Evolutionary conservation across 2,888 invertebrate genomes (phyloP), one percentile per base, ranked within the genome.

Genomic region (Pyrochroa serraticornis): DNA sequence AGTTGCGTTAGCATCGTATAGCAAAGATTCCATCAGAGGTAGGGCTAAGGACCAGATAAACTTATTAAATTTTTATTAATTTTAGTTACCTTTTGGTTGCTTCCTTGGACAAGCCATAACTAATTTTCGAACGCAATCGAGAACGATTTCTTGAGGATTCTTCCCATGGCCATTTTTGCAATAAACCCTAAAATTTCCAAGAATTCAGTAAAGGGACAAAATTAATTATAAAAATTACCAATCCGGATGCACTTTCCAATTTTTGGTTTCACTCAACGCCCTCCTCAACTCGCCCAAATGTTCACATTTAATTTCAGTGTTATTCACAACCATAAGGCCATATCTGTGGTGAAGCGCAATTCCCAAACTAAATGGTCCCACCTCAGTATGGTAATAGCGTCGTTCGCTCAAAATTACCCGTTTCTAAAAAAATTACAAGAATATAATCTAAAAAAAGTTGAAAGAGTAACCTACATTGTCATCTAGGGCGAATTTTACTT

Each of bases 191-290:
- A 14, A 78, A 77, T 54, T 35, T 38, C 8, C 10, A 6, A 41
- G 9, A 42, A 22, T 13, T n/a, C 7, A 14, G 6, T 13, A 1
- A 1, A n/a, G 14, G 3, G 30, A 6, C 14, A 3, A 3, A 42
- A 1, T n/a, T n/a, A 30, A 1, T 8, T 3, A 12, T 3, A 5
- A 14, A 13, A 10, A 35, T 22, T 77, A 90, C 93, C 94, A 95
- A 71, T 93, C 89, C 46, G 94, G 94, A 80, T 95, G 94, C 30
- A 92, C 86, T 76, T 86, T 88, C 92, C 92, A 92, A 67, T 89
- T 87, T 48, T 83, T 84, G 1, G 67, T 56, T 12, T 48, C 41
- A 0, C 56, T 31, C 30, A 68, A 47, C 1, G 30, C 46, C 9
- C 83, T 84, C 30, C 35, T 34, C 73, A 90, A 89, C 68, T 88